Percentiles rank a stretch among this genome's conserved stretches.
Evolutionary conservation across 2,888 invertebrate genomes (phyloP).

Genomic region (Parasteatoda lunata): DNA sequence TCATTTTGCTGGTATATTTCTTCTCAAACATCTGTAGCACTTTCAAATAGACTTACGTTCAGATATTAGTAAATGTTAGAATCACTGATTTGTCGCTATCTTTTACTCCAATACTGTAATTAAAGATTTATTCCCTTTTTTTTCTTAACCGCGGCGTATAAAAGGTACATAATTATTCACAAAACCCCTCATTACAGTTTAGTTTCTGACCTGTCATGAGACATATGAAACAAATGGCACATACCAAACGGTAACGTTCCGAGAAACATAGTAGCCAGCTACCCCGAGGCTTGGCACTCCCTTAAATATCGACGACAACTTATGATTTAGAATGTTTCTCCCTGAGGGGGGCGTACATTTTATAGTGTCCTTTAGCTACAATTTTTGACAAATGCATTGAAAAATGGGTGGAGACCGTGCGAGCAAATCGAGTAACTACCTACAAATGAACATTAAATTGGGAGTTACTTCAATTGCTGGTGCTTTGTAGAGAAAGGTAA

Average conservation of each 20-base stretch:
- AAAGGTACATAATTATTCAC: neutral
- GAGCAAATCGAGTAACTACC: slow-evolving; percentile 23
- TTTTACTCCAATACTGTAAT: neutral
- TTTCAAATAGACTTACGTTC: no score
- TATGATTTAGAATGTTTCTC: slow-evolving; percentile 35
- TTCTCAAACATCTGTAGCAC: no score
- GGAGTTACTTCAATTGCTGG: slow-evolving; percentile 28
- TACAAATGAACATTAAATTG: slow-evolving; percentile 31
- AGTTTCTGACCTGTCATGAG: slow-evolving; percentile 7
- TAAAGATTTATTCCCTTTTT: neutral
- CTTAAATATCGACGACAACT: slow-evolving; percentile 34
- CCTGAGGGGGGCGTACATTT: slow-evolving; percentile 55
- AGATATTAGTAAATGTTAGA: neutral
- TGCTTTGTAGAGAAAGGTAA: slow-evolving; percentile 22
- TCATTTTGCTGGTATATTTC: no score
- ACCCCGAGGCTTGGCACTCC: slow-evolving; percentile 42
- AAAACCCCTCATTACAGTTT: neutral
- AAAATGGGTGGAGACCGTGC: slow-evolving; percentile 45
- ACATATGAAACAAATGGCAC: slow-evolving; percentile 30
- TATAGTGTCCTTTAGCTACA: slow-evolving; percentile 20
- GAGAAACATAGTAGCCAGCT: slow-evolving; percentile 7
- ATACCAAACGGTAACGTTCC: slow-evolving; percentile 59
- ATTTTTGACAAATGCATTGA: slow-evolving; percentile 51
- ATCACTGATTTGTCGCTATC: neutral
- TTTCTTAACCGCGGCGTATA: neutral